These are phyloP conservation scores for Crossaster papposus DNA, from an alignment of 53 echinoderm and acorn worm genomes.

Conservation along the genomic window DNA sequence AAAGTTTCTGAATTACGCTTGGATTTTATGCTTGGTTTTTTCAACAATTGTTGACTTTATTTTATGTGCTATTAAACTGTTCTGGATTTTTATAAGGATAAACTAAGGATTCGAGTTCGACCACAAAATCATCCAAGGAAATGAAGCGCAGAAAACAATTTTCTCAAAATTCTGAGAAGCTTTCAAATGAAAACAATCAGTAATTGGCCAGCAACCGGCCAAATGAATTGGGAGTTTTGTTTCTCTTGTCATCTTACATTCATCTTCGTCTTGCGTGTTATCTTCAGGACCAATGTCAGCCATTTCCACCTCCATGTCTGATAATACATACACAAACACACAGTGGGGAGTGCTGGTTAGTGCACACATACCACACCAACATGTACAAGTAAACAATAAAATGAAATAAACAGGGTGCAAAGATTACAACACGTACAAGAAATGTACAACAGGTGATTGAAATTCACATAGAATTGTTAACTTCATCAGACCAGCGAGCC, in stretches of 20 bases:
- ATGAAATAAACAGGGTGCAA: background rate
- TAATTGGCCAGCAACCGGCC: background rate
- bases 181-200: background rate
- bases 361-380: background rate
- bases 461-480: too few species aligned
- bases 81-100: too few species aligned
- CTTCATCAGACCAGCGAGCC: too few species aligned
- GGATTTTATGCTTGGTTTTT: too few species aligned
- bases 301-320: slow-evolving; percentile 27
- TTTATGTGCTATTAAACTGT: too few species aligned
- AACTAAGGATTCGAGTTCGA: too few species aligned
- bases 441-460: too few species aligned
- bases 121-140: background rate
- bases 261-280: slow-evolving; percentile 41
- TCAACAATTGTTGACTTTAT: too few species aligned
- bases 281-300: slow-evolving; percentile 21
- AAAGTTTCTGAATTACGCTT: too few species aligned
- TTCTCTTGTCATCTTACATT: slow-evolving; percentile 33
- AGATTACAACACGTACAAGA: too few species aligned
- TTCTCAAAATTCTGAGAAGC: background rate
- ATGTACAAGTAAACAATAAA: background rate
- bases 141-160: background rate
- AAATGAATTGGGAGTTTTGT: background rate
- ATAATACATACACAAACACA: slow-evolving; percentile 14
- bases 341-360: background rate